Evolutionary conservation across 2,113 vertebrate genomes (phyloP).

Genomic region (Microtus pennsylvanicus): DNA sequence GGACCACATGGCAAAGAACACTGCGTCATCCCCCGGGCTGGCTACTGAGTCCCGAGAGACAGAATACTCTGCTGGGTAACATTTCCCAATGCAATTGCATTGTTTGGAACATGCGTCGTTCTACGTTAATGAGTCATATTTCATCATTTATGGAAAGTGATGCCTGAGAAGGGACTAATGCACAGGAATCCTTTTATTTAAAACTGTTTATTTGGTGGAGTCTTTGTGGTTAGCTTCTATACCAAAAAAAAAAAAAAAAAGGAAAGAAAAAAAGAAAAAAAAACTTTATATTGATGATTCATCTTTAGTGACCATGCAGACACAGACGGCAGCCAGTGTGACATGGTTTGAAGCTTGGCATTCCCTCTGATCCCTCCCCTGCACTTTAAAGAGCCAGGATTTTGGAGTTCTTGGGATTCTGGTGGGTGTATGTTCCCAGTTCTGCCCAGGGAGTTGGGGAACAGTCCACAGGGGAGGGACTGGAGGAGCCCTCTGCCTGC

Average conservation of each 20-base stretch:
- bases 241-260: background rate
- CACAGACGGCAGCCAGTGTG: background rate
- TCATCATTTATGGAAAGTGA: constrained; percentile 29
- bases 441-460: background rate
- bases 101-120: background rate
- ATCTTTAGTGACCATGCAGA: constrained; percentile 11
- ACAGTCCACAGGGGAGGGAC: background rate
- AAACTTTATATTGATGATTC: constrained; percentile 58
- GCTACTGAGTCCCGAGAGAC: constrained; percentile 5
- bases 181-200: constrained; percentile 4
- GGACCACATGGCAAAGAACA: background rate
- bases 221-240: constrained; percentile 66
- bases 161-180: constrained; percentile 1
- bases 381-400: constrained; percentile 10
- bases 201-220: constrained; percentile 68
- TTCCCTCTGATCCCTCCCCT: background rate
- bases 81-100: background rate
- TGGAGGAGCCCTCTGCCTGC: background rate
- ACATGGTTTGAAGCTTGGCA: background rate
- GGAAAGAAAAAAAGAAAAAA: constrained; percentile 59
- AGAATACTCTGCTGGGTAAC: constrained; percentile 45
- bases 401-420: background rate
- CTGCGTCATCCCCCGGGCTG: constrained; percentile 5
- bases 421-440: accelerated
- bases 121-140: constrained; percentile 70